These are phyloP conservation scores for Drosophila merina DNA, from an alignment of 2,888 invertebrate genomes.

Conservation along the genomic window DNA sequence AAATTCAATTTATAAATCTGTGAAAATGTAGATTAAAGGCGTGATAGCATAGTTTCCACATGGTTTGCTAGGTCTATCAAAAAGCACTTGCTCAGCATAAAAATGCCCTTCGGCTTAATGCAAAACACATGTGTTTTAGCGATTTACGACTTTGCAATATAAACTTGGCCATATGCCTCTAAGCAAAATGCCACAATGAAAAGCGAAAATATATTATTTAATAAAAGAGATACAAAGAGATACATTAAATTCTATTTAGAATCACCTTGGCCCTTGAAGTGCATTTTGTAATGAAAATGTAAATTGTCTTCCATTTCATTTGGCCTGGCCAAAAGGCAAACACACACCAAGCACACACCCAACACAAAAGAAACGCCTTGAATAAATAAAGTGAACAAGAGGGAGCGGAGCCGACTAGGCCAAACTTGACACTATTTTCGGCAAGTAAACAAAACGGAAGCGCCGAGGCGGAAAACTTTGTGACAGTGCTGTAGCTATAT, in stretches of 20 bases:
- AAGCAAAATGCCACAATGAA: conserved; percentile 1
- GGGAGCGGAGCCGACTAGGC: conserved; percentile 47
- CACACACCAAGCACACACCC: conserved; percentile 6
- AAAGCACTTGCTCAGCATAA: conserved; percentile 22
- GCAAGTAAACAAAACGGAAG: conserved; percentile 48
- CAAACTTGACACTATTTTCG: conserved; percentile 66
- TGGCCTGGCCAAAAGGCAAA: conserved; percentile 26
- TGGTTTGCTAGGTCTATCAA: conserved; percentile 20
- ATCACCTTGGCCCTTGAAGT: conserved; percentile 47
- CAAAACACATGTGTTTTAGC: conserved; percentile 53
- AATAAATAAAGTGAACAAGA: conserved; percentile 47
- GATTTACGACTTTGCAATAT: neutral
- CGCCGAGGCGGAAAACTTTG: conserved; percentile 51
- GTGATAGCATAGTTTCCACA: conserved; percentile 26
- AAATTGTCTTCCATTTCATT: conserved; percentile 51
- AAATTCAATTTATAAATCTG: neutral
- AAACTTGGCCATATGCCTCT: conserved; percentile 20
- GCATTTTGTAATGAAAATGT: conserved; percentile 48
- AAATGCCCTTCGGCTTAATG: conserved; percentile 53
- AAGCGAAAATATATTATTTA: conserved; percentile 16
- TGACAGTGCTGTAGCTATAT: conserved; percentile 52
- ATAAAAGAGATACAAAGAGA: conserved; percentile 10
- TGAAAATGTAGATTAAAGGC: neutral
- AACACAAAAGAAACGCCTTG: conserved; percentile 22
- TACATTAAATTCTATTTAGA: conserved; percentile 40